Conservation (phyloP, 2,797 vertebrate species). For the Taenioides sp. region DNA sequence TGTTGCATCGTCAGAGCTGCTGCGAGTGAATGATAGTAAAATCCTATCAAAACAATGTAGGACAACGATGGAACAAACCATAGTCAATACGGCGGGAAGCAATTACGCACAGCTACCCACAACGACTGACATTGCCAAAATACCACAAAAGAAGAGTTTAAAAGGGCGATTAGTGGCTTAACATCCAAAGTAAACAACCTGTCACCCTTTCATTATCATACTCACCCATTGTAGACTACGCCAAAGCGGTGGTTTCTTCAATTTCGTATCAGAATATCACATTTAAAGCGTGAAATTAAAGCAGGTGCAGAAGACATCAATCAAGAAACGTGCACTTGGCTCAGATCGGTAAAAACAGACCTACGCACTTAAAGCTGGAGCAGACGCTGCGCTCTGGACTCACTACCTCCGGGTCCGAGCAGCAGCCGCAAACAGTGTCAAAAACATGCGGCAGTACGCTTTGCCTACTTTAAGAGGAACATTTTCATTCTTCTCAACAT, state of each 20-base stretch:
- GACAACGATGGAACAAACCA: constrained; percentile 54
- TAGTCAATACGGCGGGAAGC: constrained; percentile 24
- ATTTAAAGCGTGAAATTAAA: constrained; percentile 33
- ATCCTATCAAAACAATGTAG: constrained; percentile 59
- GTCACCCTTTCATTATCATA: constrained; percentile 34
- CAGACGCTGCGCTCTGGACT: constrained; percentile 30
- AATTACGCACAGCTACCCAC: constrained; percentile 15
- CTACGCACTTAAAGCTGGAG: constrained; percentile 63
- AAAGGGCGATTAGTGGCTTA: constrained; percentile 1
- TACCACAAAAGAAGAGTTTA: constrained; percentile 37
- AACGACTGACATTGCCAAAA: constrained; percentile 28
- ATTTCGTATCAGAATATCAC: constrained; percentile 22
- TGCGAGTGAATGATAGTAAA: constrained; percentile 63
- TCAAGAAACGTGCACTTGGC: constrained; percentile 24
- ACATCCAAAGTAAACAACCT: constrained; percentile 45
- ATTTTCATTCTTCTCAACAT: constrained; percentile 23
- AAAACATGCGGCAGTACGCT: constrained; percentile 21
- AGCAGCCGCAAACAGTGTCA: constrained; percentile 42
- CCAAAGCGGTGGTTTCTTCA: constrained; percentile 40
- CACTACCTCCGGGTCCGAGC: constrained; percentile 26
- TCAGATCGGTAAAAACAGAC: constrained; percentile 17
- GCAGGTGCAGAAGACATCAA: constrained; percentile 50
- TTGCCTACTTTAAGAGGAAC: constrained; percentile 40
- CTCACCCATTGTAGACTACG: constrained; percentile 46
- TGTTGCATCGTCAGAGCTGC: constrained; percentile 44